These are phyloP conservation scores for Eriocheir sinensis DNA, from an alignment of 1,140 invertebrate species.

Conservation along the genomic window DNA sequence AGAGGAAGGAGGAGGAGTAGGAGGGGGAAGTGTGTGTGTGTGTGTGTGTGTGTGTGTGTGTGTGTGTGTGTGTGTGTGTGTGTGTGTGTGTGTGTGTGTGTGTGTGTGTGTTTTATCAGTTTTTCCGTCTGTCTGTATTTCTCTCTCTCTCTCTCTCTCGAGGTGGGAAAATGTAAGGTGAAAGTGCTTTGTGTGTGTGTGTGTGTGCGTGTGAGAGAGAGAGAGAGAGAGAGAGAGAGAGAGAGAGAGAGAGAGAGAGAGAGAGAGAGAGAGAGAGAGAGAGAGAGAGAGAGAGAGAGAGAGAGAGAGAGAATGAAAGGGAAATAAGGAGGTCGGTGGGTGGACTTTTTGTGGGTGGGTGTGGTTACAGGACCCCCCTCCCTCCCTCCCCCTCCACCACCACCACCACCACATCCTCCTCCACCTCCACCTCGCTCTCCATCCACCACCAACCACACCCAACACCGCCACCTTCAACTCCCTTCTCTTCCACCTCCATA, in stretches of 20 bases:
- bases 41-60: too few relatives aligned
- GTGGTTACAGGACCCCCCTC: not conserved
- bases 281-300: not conserved
- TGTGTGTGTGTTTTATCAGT: not conserved
- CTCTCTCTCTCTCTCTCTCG: constrained; percentile 21
- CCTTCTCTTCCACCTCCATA: too few relatives aligned
- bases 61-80: too few relatives aligned
- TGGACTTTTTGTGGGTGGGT: not conserved
- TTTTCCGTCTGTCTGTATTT: not conserved
- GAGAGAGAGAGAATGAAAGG: not conserved
- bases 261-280: constrained; percentile 29
- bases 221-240: constrained; percentile 30
- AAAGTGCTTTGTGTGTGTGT: not conserved
- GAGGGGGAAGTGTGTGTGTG: too few relatives aligned
- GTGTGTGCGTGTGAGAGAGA: not conserved
- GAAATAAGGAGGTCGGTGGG: constrained; percentile 7
- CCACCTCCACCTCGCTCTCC: not conserved
- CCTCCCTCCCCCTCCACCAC: not conserved
- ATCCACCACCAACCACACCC: not conserved
- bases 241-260: constrained; percentile 11
- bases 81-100: too few relatives aligned
- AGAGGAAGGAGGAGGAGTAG: too few relatives aligned
- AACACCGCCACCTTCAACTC: too few relatives aligned
- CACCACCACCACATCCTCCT: not conserved
- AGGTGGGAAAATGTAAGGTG: constrained; percentile 3